Evolutionary conservation across 2,797 vertebrate species (phyloP).

Genomic region (Sebastes glaucus): DNA sequence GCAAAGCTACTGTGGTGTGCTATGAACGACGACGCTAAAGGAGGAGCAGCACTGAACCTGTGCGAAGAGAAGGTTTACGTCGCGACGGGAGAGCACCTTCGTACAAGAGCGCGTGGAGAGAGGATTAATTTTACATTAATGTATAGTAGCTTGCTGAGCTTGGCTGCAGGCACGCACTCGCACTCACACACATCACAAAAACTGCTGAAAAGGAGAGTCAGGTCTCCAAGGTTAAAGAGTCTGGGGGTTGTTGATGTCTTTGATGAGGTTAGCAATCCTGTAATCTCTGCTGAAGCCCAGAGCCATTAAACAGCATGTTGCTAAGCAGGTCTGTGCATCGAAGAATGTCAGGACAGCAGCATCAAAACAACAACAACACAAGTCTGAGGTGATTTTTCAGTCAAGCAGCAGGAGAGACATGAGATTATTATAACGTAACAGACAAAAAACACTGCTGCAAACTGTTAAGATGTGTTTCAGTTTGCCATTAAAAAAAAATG

Average conservation of each 20-base stretch:
- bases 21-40: neutral
- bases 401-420: neutral
- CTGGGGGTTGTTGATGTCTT: slow-evolving; percentile 66
- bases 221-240: slow-evolving; percentile 72
- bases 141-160: slow-evolving; percentile 51
- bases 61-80: slow-evolving; percentile 14
- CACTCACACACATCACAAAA: slow-evolving; percentile 15
- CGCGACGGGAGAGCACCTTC: neutral
- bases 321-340: slow-evolving; percentile 45
- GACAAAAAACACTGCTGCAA: neutral
- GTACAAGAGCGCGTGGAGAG: slow-evolving; percentile 37
- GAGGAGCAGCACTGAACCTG: slow-evolving; percentile 7
- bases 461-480: neutral
- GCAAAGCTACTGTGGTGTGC: neutral
- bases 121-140: slow-evolving; percentile 61
- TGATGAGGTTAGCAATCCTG: slow-evolving; percentile 70
- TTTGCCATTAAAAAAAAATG: neutral
- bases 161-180: slow-evolving; percentile 2
- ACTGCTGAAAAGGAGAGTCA: slow-evolving; percentile 65
- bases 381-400: neutral
- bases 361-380: slow-evolving; percentile 21
- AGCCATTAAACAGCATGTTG: slow-evolving; percentile 64
- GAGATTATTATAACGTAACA: neutral
- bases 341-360: slow-evolving; percentile 34
- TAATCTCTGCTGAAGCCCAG: slow-evolving; percentile 59